Percentiles rank a stretch among this genome's conserved stretches.
phyloP scores from a whole-genome alignment of 2,888 invertebrate genomes.

The Xestia ashworthii region DNA sequence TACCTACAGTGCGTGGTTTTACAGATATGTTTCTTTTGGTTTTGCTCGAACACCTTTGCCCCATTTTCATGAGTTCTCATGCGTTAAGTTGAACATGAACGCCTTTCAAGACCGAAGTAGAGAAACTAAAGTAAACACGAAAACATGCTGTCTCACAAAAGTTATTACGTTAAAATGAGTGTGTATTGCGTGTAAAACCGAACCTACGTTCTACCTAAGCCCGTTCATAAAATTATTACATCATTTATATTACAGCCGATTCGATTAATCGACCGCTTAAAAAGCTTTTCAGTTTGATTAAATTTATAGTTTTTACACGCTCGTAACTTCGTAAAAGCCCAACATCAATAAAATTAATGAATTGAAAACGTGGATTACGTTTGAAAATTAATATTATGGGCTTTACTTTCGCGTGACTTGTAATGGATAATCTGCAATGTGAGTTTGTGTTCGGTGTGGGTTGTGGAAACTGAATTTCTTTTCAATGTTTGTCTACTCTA shows the following conservation, averaged over 20 bases:
- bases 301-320: conserved; percentile 62
- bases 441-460: conserved; percentile 18
- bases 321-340: conserved; percentile 52
- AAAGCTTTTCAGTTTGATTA: conserved; percentile 53
- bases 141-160: conserved; percentile 14
- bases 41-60: not conserved
- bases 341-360: conserved; percentile 62
- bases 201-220: not conserved
- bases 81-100: not conserved
- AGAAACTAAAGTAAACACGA: conserved; percentile 3
- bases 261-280: conserved; percentile 41
- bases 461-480: conserved; percentile 5
- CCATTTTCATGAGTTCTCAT: not conserved
- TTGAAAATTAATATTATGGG: conserved; percentile 54
- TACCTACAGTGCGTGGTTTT: not conserved
- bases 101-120: not conserved
- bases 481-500: conserved; percentile 1
- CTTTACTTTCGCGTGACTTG: conserved; percentile 40
- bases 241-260: conserved; percentile 34
- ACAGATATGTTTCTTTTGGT: not conserved
- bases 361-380: conserved; percentile 62
- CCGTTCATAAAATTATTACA: conserved; percentile 29
- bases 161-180: conserved; percentile 20
- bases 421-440: conserved; percentile 36
- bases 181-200: conserved; percentile 17